Evolutionary conservation across 2,888 invertebrate species (phyloP).

Genomic region (Platycheirus rosarum): DNA sequence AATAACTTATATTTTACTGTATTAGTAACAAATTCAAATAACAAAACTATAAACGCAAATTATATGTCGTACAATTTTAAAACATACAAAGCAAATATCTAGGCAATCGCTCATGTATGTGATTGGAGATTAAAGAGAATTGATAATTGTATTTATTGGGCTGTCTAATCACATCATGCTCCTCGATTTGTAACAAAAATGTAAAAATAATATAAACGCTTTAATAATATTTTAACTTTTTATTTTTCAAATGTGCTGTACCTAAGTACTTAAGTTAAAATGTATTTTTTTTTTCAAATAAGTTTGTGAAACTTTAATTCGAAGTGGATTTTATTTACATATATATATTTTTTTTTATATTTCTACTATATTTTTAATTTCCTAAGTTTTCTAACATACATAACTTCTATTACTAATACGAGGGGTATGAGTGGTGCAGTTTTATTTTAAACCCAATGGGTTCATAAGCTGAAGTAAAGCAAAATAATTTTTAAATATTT

Average conservation of each 20-base stretch:
- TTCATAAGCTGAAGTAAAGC: constrained; percentile 77
- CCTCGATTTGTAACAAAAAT: constrained; percentile 55
- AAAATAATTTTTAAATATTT: constrained; percentile 77
- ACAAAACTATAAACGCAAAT: neutral
- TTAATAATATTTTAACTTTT: neutral
- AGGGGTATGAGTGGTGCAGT: constrained; percentile 78
- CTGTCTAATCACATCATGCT: constrained; percentile 75
- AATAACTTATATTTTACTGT: constrained; percentile 38
- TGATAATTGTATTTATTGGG: constrained; percentile 70
- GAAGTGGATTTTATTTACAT: no score
- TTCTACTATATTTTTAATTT: constrained; percentile 31
- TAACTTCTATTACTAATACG: constrained; percentile 65
- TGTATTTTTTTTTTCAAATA: constrained; percentile 16
- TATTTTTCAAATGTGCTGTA: constrained; percentile 18
- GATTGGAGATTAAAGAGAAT: constrained; percentile 47
- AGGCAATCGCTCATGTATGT: constrained; percentile 23
- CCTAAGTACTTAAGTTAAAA: constrained; percentile 32
- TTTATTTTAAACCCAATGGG: constrained; percentile 83
- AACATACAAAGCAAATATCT: constrained; percentile 11
- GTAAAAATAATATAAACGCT: constrained; percentile 19
- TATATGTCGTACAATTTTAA: constrained; percentile 6
- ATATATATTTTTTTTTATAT: no score
- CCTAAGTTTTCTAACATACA: constrained; percentile 26
- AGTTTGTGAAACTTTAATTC: no score
- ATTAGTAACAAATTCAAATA: constrained; percentile 18